These are phyloP conservation scores for Drosophila truncata DNA, from an alignment of 1,140 invertebrate species.

Conservation along the genomic window DNA sequence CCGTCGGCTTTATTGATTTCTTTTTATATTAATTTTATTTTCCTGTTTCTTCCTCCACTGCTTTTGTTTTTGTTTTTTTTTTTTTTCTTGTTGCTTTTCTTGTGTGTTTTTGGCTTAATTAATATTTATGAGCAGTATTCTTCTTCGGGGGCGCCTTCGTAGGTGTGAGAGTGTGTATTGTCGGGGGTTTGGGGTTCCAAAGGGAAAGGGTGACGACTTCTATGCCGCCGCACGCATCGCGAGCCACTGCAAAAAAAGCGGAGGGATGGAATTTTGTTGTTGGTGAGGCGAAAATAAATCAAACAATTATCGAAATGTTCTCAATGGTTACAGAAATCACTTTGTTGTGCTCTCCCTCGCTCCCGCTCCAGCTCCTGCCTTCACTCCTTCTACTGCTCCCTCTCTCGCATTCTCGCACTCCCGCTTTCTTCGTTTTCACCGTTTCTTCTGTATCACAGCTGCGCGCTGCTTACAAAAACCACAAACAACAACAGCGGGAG, in stretches of 20 bases:
- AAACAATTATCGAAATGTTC: conserved; percentile 30
- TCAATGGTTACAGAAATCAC: conserved; percentile 37
- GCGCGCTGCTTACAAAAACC: conserved; percentile 66
- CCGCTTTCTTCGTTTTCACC: conserved; percentile 42
- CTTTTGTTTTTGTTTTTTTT: conserved; percentile 18
- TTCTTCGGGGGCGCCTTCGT: conserved; percentile 61
- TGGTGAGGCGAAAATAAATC: conserved; percentile 27
- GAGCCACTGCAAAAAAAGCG: conserved; percentile 58
- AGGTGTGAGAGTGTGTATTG: conserved; percentile 38
- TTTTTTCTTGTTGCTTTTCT: conserved; percentile 9
- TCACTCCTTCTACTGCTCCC: conserved; percentile 3
- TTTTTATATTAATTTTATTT: conserved; percentile 48
- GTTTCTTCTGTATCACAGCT: conserved; percentile 74
- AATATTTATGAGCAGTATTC: conserved; percentile 73
- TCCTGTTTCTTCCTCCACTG: conserved; percentile 20
- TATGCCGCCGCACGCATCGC: conserved; percentile 79
- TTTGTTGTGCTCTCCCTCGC: conserved; percentile 45
- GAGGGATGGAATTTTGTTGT: conserved; percentile 20
- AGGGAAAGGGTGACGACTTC: conserved; percentile 56
- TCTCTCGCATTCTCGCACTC: conserved; percentile 57
- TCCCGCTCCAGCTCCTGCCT: conserved; percentile 34
- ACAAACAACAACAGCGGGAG: conserved; percentile 48
- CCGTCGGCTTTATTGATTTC: conserved; percentile 60
- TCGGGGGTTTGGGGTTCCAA: conserved; percentile 53
- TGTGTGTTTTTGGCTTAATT: conserved; percentile 56